A percentile compares a stretch with the other conserved stretches of the same genome.
Conservation (phyloP, 1,140 invertebrate species). For the Ceratina australensis region DNA sequence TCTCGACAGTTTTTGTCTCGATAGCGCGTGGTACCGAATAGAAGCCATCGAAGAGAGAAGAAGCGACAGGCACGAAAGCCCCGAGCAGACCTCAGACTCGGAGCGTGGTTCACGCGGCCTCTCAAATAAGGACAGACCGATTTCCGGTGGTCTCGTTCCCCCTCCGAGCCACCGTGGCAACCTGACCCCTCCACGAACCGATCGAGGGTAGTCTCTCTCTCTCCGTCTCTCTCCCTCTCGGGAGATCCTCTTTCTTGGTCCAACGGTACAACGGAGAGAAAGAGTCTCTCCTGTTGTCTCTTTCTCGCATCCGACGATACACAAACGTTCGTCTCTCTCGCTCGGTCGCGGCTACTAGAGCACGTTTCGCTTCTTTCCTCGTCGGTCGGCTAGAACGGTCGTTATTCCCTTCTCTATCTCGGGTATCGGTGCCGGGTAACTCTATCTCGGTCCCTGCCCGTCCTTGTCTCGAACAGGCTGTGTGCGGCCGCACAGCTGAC, state of each 20-base stretch:
- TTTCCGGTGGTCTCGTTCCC: slow-evolving; percentile 68
- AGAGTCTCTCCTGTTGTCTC: neutral
- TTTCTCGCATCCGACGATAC: neutral
- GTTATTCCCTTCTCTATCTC: neutral
- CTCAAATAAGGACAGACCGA: slow-evolving; percentile 72
- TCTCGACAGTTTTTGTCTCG: slow-evolving; percentile 43
- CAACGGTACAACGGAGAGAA: neutral
- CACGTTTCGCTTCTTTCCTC: slow-evolving; percentile 21
- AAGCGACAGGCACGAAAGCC: slow-evolving; percentile 48
- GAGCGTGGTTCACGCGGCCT: slow-evolving; percentile 66
- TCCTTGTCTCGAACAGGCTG: slow-evolving; percentile 32
- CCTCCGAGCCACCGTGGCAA: slow-evolving; percentile 31
- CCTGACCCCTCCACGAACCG: slow-evolving; percentile 43
- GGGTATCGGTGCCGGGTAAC: neutral
- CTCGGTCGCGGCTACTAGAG: slow-evolving; percentile 43
- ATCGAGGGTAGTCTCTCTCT: slow-evolving; percentile 45
- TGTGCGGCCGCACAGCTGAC: slow-evolving; percentile 65
- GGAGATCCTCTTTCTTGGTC: slow-evolving; percentile 31
- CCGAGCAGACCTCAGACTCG: slow-evolving; percentile 17
- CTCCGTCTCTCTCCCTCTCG: slow-evolving; percentile 12
- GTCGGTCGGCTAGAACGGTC: slow-evolving; percentile 11
- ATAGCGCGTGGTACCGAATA: slow-evolving; percentile 37
- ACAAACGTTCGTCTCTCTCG: slow-evolving; percentile 38
- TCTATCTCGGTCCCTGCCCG: neutral
- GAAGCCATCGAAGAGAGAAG: slow-evolving; percentile 50